These are phyloP conservation scores for Chrysotoxum bicinctum DNA, from an alignment of 2,888 invertebrate genomes.

Conservation along the genomic window DNA sequence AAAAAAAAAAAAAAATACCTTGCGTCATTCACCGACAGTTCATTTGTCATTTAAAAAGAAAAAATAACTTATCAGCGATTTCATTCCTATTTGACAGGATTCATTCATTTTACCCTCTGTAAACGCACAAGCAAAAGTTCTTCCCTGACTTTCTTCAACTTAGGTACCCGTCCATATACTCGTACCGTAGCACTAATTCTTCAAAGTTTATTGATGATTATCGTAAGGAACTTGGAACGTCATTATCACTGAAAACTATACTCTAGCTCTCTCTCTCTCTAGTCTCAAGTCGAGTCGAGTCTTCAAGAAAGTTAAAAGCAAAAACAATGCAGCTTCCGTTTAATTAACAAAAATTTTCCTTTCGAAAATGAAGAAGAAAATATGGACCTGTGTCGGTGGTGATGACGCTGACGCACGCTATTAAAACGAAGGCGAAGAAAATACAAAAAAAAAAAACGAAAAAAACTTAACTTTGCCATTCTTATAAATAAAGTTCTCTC, in stretches of 20 bases:
- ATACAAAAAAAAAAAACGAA: background rate
- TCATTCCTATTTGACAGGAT: conserved; percentile 49
- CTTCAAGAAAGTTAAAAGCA: conserved; percentile 41
- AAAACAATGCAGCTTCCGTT: conserved; percentile 58
- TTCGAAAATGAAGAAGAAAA: conserved; percentile 29
- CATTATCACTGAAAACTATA: conserved; percentile 41
- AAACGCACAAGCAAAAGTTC: conserved; percentile 19
- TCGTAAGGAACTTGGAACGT: conserved; percentile 50
- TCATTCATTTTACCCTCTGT: conserved; percentile 46
- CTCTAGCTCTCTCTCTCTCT: background rate
- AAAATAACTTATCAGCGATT: conserved; percentile 61
- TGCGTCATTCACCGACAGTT: conserved; percentile 53
- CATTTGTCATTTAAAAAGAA: conserved; percentile 52
- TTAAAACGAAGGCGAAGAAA: background rate
- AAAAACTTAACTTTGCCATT: conserved; percentile 47
- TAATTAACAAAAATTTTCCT: conserved; percentile 59
- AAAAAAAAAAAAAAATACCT: conserved; percentile 27
- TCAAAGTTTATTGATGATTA: conserved; percentile 68
- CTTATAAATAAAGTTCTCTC: conserved; percentile 62
- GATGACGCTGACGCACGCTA: background rate
- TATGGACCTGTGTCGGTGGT: background rate
- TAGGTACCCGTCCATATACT: background rate
- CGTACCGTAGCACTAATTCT: conserved; percentile 39
- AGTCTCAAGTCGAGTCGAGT: conserved; percentile 4
- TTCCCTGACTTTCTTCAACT: background rate